A percentile compares a stretch with the other conserved stretches of the same genome.
Evolutionary conservation across 1,140 invertebrate species (phyloP).

Genomic region (Danaus plexippus): DNA sequence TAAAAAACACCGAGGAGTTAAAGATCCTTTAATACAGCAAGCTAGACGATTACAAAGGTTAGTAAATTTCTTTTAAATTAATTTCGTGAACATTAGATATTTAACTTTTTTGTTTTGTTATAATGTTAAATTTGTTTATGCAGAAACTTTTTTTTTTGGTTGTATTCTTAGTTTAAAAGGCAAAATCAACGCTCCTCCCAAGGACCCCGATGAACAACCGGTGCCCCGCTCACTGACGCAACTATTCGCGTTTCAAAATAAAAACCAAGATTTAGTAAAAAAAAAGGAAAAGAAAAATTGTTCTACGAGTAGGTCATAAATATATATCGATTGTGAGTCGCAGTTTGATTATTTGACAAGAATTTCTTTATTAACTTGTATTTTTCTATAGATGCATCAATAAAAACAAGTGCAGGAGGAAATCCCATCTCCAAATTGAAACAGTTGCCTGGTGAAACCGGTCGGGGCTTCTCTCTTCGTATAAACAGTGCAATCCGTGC

Average conservation of each 20-base stretch:
- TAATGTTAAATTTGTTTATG: slow-evolving; percentile 20
- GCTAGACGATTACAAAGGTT: slow-evolving; percentile 73
- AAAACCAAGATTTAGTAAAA: slow-evolving; percentile 59
- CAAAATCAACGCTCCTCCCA: slow-evolving; percentile 79
- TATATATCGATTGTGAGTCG: neutral
- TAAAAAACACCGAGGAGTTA: slow-evolving; percentile 79
- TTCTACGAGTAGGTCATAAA: slow-evolving; percentile 2
- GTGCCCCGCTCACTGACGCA: slow-evolving; percentile 75
- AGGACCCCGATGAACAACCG: slow-evolving; percentile 76
- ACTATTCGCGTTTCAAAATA: slow-evolving; percentile 74
- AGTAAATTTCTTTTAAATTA: too few species aligned
- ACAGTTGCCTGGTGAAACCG: slow-evolving; percentile 47
- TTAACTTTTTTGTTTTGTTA: too few species aligned
- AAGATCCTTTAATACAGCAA: slow-evolving; percentile 78
- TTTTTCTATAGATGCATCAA: slow-evolving; percentile 15
- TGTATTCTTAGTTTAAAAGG: slow-evolving; percentile 71
- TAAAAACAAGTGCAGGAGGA: slow-evolving; percentile 1
- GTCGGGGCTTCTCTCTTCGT: slow-evolving; percentile 46
- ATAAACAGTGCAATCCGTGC: slow-evolving; percentile 53
- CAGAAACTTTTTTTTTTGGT: slow-evolving; percentile 4
- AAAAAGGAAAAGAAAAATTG: slow-evolving; percentile 38
- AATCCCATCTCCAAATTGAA: slow-evolving; percentile 39
- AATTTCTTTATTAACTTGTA: neutral
- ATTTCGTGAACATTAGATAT: too few species aligned
- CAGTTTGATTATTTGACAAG: neutral